Base-by-base conservation (phyloP, 1,140 invertebrate genomes). In the Euura saliciscinereae region DNA sequence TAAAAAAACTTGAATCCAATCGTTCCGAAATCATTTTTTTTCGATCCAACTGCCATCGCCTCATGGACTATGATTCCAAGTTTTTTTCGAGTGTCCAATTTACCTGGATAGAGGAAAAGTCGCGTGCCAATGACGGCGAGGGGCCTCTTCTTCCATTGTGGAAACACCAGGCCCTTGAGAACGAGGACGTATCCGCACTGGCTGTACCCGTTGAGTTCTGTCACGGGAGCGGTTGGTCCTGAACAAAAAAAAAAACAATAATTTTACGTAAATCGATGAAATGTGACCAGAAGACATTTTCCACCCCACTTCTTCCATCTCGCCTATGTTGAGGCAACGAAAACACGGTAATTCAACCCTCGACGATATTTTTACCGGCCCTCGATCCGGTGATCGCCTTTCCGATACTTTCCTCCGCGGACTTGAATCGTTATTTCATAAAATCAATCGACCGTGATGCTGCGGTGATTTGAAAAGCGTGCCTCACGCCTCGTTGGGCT, bases 101-200 rank as follows among this genome's bases (percentile, higher is more conserved):
- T 84, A 90, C 89, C 89, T 75, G 89, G 87, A 78, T 89, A 91
- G 71, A 91, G 89, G 78, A 91, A 89, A 51, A 93, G 84, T 72
- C 89, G 86, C n/a, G 90, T 90, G 74, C 90, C 90, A 77, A 91
- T 86, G 73, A 93, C 85, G 73, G 91, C 89, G 5, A 91, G 85
- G 6, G 88, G 85, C 71, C 91, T 84, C 65, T 88, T 87, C 79
- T 91, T 91, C 91, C 91, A 92, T 81, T 92, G 91, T 7, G 92
- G 92, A 79, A 92, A 91, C 69, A 92, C 92, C 73, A 92, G 88
- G 59, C 92, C 92, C 81, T 93, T 93, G 64, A 93, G 82, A 42
- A 93, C 87, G 42, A 90, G 84, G n/a, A 90, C 84, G 68, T 89
- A 89, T 2, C 91, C 91, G 71, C 90, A 90, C 75, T 88, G 84